Evolutionary conservation across 2,888 invertebrate genomes (phyloP).

Genomic region (Orthonychiurus folsomi): DNA sequence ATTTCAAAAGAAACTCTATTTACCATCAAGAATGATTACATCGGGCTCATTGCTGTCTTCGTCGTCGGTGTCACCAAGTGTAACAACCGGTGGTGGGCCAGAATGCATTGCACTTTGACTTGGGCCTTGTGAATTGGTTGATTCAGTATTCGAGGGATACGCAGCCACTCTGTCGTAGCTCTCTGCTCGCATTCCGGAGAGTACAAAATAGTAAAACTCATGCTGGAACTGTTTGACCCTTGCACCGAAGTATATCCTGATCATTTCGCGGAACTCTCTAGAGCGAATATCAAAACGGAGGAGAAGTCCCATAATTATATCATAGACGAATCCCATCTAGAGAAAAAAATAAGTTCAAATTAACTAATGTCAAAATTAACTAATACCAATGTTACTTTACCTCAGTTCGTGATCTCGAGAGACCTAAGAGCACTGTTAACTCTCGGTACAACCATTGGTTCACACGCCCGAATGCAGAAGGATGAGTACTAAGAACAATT

Average conservation of each 20-base stretch:
- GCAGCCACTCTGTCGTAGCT: slow-evolving; percentile 32
- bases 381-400: slow-evolving; percentile 17
- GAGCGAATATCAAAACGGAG: slow-evolving; percentile 47
- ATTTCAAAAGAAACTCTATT: too few relatives aligned
- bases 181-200: slow-evolving; percentile 49
- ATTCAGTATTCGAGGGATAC: slow-evolving; percentile 14
- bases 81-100: slow-evolving; percentile 20
- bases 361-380: slow-evolving; percentile 1
- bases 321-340: slow-evolving; percentile 58
- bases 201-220: slow-evolving; percentile 76
- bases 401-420: slow-evolving; percentile 38
- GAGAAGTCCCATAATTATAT: slow-evolving; percentile 61
- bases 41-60: not conserved
- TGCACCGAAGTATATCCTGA: slow-evolving; percentile 60
- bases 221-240: slow-evolving; percentile 80
- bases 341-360: slow-evolving; percentile 45
- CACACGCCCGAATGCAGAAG: slow-evolving; percentile 68
- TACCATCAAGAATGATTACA: not conserved
- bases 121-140: not conserved
- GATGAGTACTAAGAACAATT: slow-evolving; percentile 47
- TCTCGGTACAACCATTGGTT: slow-evolving; percentile 84
- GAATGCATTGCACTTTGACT: not conserved
- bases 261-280: slow-evolving; percentile 58
- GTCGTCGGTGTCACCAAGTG: slow-evolving; percentile 17
- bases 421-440: slow-evolving; percentile 59